A percentile compares a stretch with the other conserved stretches of the same genome.
Conservation (phyloP, 2,797 vertebrate species). For the Poeciliopsis paucimaculata region DNA sequence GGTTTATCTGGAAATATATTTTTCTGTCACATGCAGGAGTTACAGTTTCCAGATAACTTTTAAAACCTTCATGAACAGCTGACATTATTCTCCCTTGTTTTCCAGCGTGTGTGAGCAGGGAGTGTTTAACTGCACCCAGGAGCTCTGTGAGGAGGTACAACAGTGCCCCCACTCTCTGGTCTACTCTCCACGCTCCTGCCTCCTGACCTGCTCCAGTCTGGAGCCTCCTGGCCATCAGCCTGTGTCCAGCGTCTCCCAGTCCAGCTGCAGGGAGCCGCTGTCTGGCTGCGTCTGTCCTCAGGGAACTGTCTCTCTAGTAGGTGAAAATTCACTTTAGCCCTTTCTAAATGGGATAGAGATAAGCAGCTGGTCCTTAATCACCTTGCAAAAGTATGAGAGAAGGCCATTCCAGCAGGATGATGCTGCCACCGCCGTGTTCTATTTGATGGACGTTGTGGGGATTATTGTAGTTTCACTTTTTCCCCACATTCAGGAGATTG, state of each 20-base stretch:
- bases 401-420: not conserved
- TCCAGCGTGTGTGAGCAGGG: slow-evolving; percentile 81
- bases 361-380: not conserved
- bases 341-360: not conserved
- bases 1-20: not conserved
- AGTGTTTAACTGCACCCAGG: slow-evolving; percentile 82
- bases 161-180: slow-evolving; percentile 84
- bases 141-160: slow-evolving; percentile 72
- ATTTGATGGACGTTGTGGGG: not conserved
- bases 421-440: not conserved
- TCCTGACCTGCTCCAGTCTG: slow-evolving; percentile 85
- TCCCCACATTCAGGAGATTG: not conserved
- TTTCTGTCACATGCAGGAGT: not conserved
- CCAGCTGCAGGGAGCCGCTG: slow-evolving; percentile 75
- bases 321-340: slow-evolving; percentile 36
- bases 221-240: slow-evolving; percentile 67
- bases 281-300: slow-evolving; percentile 88
- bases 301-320: slow-evolving; percentile 84
- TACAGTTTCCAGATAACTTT: not conserved
- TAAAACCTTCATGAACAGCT: not conserved
- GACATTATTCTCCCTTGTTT: not conserved
- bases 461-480: not conserved
- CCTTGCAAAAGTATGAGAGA: not conserved
- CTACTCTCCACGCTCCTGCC: slow-evolving; percentile 83
- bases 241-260: slow-evolving; percentile 37